phyloP scores from a whole-genome alignment of 2,113 vertebrate genomes.

The Orcinus orca region DNA sequence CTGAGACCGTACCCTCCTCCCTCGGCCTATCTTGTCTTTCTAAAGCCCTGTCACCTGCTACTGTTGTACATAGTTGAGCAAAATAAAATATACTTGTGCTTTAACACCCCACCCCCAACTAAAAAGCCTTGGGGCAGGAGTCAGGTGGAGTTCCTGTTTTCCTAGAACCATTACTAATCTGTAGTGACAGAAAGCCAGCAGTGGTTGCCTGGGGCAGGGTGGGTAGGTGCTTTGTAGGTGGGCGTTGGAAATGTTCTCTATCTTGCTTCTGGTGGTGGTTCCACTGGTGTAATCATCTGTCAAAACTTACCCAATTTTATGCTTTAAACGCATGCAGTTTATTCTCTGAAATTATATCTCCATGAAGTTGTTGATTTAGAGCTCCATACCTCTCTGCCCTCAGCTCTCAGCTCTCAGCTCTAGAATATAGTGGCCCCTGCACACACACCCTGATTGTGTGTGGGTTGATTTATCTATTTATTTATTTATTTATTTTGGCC shows the following conservation, averaged over 20 bases:
- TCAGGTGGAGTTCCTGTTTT: background rate
- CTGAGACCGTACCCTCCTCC: background rate
- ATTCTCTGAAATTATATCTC: background rate
- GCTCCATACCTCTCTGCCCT: background rate
- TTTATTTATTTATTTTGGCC: no score
- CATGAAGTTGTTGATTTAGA: background rate
- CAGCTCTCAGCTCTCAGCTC: background rate
- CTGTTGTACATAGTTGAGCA: background rate
- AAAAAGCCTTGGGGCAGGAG: background rate
- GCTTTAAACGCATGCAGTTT: background rate
- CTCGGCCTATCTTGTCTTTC: background rate
- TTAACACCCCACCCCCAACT: rapidly evolving
- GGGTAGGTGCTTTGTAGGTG: background rate
- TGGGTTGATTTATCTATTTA: no score
- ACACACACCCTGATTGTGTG: background rate
- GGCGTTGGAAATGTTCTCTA: background rate
- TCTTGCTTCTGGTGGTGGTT: background rate
- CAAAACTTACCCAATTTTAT: background rate
- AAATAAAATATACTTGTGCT: background rate
- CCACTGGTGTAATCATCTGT: background rate
- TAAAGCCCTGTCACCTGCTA: background rate
- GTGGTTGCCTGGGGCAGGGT: no score
- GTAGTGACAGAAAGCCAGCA: background rate
- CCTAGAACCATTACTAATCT: background rate
- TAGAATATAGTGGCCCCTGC: background rate